Conservation (phyloP, 2,888 invertebrate genomes). For the Platypus cylindrus region DNA sequence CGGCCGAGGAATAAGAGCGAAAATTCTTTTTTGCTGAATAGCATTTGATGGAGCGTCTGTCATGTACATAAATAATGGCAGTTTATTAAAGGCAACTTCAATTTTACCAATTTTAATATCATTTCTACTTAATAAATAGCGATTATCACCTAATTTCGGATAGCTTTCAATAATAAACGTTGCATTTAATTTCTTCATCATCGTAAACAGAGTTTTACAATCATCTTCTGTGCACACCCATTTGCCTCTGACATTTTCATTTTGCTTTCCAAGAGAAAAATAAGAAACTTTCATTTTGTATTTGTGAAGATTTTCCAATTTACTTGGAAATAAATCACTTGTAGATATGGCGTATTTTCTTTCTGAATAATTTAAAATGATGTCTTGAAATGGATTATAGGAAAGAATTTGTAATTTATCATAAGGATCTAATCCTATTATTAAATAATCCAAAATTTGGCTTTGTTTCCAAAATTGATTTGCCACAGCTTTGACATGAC, state of each 20-base stretch:
- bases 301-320: conserved; percentile 2
- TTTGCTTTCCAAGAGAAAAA: neutral
- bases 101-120: conserved; percentile 1
- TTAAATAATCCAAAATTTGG: neutral
- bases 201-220: conserved; percentile 2
- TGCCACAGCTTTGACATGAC: neutral
- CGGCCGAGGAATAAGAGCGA: conserved; percentile 7
- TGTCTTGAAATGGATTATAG: neutral
- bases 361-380: too few relatives aligned
- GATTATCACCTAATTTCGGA: neutral
- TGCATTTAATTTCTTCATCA: conserved; percentile 7
- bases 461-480: neutral
- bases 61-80: neutral
- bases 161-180: neutral
- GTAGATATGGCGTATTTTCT: neutral
- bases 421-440: neutral
- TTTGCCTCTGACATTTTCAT: neutral
- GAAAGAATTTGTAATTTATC: neutral
- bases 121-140: neutral
- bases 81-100: conserved; percentile 7
- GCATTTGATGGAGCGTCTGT: conserved; percentile 4
- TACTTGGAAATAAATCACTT: conserved; percentile 2
- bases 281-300: conserved; percentile 1
- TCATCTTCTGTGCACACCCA: conserved; percentile 2
- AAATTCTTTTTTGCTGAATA: neutral